Evolutionary conservation across 2,113 vertebrate genomes (phyloP), one percentile per base, ranked within the genome.

Genomic region (Erinaceus europaeus): DNA sequence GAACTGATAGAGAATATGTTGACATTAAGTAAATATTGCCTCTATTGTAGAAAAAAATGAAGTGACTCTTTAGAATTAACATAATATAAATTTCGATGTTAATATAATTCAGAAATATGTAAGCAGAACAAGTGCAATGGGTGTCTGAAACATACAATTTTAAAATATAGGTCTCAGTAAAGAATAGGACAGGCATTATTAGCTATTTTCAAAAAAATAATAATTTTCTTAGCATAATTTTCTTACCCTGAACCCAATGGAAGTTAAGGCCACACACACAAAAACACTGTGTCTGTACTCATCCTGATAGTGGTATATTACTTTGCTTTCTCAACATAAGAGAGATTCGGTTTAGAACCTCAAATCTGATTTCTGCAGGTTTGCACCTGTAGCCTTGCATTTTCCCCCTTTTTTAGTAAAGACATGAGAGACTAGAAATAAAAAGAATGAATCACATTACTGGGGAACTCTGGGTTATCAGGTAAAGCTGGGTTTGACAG

Each of bases 331-430:
- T 72, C 67, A 52, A 59, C 4, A 3, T 71, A 80, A 78, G 44
- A 64, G 61, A 68, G 17, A 90, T 82, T 84, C 90, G 27, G 34
- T 46, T 90, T 87, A 38, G 55, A 93, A 73, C 85, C 50, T 53
- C 38, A 76, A 75, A 81, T 90, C 42, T 90, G 65, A 52, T 88
- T 80, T 86, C 25, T 68, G 36, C 12, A 80, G 72, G 46, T 69
- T 67, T 92, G 52, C 27, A 84, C 52, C 90, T 44, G 8, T 27
- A 86, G 29, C 23, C 29, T 74, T 50, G 5, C 10, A 25, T 57
- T 89, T 69, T 36, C 15, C 61, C 32, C 9, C 13, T n/a, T 55
- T n/a, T 9, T 78, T 1, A 44, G 34, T 34, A 44, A 4, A 74
- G 27, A 40, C 73, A 73, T 17, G 9, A 80, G 53, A 40, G 52